Evolutionary conservation across 1,140 invertebrate genomes (phyloP).

Genomic region (Drosophila eugracilis): DNA sequence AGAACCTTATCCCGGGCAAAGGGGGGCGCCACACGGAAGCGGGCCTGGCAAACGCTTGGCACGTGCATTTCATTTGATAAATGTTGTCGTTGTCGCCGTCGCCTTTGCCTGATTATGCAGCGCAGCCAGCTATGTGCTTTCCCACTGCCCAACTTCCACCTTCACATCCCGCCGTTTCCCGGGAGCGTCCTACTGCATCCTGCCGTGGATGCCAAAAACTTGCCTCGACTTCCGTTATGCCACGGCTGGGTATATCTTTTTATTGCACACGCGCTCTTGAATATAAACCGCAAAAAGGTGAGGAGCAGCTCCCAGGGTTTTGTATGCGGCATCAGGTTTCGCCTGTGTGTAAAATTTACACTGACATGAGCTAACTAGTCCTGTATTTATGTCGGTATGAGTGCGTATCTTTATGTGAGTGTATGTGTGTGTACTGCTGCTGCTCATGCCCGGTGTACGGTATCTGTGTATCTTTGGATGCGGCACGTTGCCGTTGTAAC

Average conservation of each 20-base stretch:
- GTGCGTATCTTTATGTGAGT: slow-evolving; percentile 20
- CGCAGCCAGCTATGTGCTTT: slow-evolving; percentile 37
- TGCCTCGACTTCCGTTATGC: slow-evolving; percentile 61
- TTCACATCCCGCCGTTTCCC: neutral
- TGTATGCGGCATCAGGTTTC: slow-evolving; percentile 78
- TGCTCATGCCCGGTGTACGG: slow-evolving; percentile 2
- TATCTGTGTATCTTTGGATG: slow-evolving; percentile 36
- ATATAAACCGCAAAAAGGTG: slow-evolving; percentile 70
- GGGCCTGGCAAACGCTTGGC: slow-evolving; percentile 68
- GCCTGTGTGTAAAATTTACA: slow-evolving; percentile 76
- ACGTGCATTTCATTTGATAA: slow-evolving; percentile 82
- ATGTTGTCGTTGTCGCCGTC: slow-evolving; percentile 67
- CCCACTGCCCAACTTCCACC: slow-evolving; percentile 3
- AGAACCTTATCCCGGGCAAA: slow-evolving; percentile 38
- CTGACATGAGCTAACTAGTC: slow-evolving; percentile 78
- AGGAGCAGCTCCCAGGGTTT: slow-evolving; percentile 11
- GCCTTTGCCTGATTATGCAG: slow-evolving; percentile 73
- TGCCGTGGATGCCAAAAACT: slow-evolving; percentile 66
- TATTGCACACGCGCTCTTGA: slow-evolving; percentile 70
- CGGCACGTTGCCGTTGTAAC: slow-evolving; percentile 74
- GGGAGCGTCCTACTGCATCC: slow-evolving; percentile 19
- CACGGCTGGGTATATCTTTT: slow-evolving; percentile 65
- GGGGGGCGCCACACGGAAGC: slow-evolving; percentile 57
- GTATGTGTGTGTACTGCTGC: neutral
- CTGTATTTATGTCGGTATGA: slow-evolving; percentile 32